Evolutionary conservation across 2,113 vertebrate genomes (phyloP).

Genomic region (Pristiophorus japonicus): DNA sequence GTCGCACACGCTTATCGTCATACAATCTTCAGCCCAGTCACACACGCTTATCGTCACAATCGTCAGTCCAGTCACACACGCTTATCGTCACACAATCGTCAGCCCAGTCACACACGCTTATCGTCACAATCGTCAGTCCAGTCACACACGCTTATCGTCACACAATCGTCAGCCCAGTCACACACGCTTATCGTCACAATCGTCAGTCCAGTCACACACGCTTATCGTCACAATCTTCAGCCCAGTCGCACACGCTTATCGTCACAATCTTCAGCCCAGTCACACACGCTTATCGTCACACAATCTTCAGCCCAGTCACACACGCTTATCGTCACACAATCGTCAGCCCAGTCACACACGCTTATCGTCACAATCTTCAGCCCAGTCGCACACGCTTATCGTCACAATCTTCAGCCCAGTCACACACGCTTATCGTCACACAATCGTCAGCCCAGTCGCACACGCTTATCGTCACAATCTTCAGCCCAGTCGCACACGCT

Average conservation of each 20-base stretch:
- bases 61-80: background rate
- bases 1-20: background rate
- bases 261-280: background rate
- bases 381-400: background rate
- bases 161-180: too few relatives aligned
- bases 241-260: background rate
- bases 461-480: background rate
- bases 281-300: background rate
- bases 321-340: background rate
- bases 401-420: background rate
- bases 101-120: background rate
- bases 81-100: background rate
- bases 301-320: background rate
- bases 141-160: background rate
- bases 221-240: background rate
- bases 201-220: background rate
- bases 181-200: background rate
- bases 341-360: background rate
- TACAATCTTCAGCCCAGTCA: background rate
- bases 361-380: background rate
- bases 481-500: background rate
- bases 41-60: background rate
- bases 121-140: too few relatives aligned
- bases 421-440: background rate
- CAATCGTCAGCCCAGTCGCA: background rate